phyloP scores from a whole-genome alignment of 2,797 vertebrate genomes.

The Poliocrania exsul region DNA sequence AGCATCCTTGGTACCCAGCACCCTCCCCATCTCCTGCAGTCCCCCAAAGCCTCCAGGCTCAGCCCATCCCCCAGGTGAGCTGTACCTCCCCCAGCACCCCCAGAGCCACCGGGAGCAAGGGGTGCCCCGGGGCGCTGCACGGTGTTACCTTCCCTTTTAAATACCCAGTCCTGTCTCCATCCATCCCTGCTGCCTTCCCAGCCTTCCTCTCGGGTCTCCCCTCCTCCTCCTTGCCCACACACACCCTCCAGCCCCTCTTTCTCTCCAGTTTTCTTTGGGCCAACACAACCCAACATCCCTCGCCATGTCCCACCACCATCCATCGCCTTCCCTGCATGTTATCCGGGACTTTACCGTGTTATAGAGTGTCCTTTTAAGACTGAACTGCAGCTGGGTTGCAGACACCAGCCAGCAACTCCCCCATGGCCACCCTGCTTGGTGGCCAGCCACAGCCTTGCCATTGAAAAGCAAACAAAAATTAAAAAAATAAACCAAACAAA shows the following conservation, averaged over 20 bases:
- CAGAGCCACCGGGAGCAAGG: not conserved
- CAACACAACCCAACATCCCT: not conserved
- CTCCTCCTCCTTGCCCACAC: conserved; percentile 23
- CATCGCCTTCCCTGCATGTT: conserved; percentile 76
- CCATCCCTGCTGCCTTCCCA: conserved; percentile 54
- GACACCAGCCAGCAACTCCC: conserved; percentile 1
- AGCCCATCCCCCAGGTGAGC: accelerated
- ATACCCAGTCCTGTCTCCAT: conserved; percentile 38
- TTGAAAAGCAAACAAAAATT: not conserved
- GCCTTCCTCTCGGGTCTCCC: conserved; percentile 21
- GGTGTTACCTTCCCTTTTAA: conserved; percentile 80
- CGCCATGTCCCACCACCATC: conserved; percentile 65
- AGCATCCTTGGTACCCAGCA: not conserved
- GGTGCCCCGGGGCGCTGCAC: not conserved
- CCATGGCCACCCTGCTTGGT: conserved; percentile 76
- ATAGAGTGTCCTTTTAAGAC: not conserved
- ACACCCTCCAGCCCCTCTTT: conserved; percentile 1
- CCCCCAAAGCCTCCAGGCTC: not conserved
- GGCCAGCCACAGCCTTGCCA: conserved; percentile 52
- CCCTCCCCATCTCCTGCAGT: not conserved
- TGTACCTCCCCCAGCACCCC: not conserved
- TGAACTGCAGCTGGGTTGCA: conserved; percentile 35
- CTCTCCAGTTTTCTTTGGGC: conserved; percentile 38
- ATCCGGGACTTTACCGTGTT: conserved; percentile 57
- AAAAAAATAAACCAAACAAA: not conserved